Conservation (phyloP, 2,797 vertebrate genomes). For the Lutra lutra region DNA sequence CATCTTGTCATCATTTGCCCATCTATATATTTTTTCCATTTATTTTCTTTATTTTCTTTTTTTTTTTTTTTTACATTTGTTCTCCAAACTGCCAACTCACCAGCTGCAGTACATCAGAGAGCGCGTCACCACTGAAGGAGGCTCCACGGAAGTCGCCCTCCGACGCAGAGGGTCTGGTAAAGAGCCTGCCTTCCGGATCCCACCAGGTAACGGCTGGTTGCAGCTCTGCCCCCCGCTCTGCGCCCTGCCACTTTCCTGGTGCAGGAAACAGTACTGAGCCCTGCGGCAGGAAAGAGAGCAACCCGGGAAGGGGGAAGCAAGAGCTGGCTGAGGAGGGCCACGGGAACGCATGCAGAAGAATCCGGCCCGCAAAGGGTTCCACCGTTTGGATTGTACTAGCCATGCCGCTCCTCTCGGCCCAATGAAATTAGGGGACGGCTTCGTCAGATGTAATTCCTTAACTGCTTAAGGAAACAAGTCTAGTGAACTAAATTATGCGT, state of each 20-base stretch:
- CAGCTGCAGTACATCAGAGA: constrained; percentile 95
- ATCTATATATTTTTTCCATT: constrained; percentile 71
- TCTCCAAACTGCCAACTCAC: constrained; percentile 85
- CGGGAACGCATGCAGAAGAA: neutral
- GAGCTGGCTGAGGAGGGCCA: neutral
- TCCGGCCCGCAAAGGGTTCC: neutral
- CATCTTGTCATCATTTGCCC: constrained; percentile 78
- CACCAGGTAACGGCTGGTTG: constrained; percentile 91
- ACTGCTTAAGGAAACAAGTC: neutral
- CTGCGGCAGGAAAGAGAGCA: neutral
- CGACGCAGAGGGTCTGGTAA: constrained; percentile 92
- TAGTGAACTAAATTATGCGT: neutral
- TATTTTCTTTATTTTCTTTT: constrained; percentile 3
- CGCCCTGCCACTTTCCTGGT: neutral
- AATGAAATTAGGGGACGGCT: neutral
- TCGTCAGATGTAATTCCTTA: neutral
- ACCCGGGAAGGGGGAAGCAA: neutral
- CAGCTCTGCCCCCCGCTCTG: neutral
- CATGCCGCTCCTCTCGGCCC: neutral
- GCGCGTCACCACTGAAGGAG: constrained; percentile 92
- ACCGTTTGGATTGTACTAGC: no score
- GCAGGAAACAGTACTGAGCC: neutral
- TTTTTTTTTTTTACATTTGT: constrained; percentile 81
- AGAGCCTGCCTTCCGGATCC: constrained; percentile 91
- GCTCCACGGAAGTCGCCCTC: constrained; percentile 94